Base-by-base conservation (phyloP, 2,113 vertebrate species). In the Anseranas semipalmata region DNA sequence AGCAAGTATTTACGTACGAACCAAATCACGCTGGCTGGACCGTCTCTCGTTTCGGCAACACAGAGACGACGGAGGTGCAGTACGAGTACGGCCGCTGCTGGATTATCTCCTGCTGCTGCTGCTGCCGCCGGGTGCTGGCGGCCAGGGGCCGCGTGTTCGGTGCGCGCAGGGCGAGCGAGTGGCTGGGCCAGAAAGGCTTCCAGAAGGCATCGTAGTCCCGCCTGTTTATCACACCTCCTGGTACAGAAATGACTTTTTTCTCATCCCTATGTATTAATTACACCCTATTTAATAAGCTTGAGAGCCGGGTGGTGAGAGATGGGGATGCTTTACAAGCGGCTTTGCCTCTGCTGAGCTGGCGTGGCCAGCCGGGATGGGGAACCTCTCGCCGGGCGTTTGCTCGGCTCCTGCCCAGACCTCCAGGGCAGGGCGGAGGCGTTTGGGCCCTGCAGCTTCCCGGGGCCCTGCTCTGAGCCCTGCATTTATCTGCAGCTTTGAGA, bases 321-420 rank as follows among this genome's bases (percentile, higher is more conserved):
- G 5, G 39, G 58, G 22, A 0, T 30, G 8, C 12, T 50, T 28
- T 12, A 1, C 2, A 3, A 24, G 48, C 25, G 15, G 2, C 1
- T 0, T 35, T 24, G 25, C 28, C 39, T n/a, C 45, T 45, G 67
- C 43, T 2, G 12, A 52, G 33, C 45, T 20, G 46, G 10, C 5
- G 3, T 28, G n/a, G 20, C 50, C 41, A 3, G 37, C 5, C 10
- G 15, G 78, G 48, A 12, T 1, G 35, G 9, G 7, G 50, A 63
- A 1, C 15, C 3, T 8, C 3, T 8, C 65, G 1, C 9, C 2
- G 48, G 63, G 16, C 0, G 0, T n/a, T 41, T 8, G 58, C 5
- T 8, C 0, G 2, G 15, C 62, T 74, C 28, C 41, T 48, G 43
- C 43, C 46, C 15, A 2, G 67, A 13, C 35, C 70, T 17, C 5